Percentiles rank a stretch among this genome's conserved stretches.
These are phyloP conservation scores for Rhineura floridana DNA, from an alignment of 2,113 vertebrate genomes.

Conservation along the genomic window DNA sequence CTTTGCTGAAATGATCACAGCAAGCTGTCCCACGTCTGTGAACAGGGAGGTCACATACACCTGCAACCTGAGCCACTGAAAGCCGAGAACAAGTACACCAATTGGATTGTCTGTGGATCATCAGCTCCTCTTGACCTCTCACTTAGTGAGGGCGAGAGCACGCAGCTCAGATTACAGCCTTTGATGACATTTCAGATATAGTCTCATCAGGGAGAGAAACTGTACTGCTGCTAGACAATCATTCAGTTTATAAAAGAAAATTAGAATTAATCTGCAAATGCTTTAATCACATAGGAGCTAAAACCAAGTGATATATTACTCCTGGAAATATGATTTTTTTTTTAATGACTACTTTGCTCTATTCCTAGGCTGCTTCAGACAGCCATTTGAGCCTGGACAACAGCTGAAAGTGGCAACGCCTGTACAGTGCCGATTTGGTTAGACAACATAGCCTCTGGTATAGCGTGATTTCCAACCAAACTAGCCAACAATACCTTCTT, in stretches of 20 bases:
- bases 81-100: neutral
- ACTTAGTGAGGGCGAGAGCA: neutral
- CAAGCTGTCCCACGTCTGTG: neutral
- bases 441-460: neutral
- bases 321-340: neutral
- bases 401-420: neutral
- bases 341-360: neutral
- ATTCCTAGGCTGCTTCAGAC: neutral
- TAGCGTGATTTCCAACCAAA: neutral
- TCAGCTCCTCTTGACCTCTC: neutral
- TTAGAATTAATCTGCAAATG: neutral
- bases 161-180: neutral
- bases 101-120: conserved; percentile 17
- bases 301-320: neutral
- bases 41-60: neutral
- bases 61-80: conserved; percentile 2
- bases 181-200: conserved; percentile 11
- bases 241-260: neutral
- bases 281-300: neutral
- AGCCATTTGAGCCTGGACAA: too few relatives aligned
- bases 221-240: neutral
- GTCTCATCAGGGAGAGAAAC: neutral
- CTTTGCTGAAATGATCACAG: neutral
- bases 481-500: neutral
- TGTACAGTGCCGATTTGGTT: neutral